Evolutionary conservation across 2,797 vertebrate genomes (phyloP).

Genomic region (Danio aesculapii): DNA sequence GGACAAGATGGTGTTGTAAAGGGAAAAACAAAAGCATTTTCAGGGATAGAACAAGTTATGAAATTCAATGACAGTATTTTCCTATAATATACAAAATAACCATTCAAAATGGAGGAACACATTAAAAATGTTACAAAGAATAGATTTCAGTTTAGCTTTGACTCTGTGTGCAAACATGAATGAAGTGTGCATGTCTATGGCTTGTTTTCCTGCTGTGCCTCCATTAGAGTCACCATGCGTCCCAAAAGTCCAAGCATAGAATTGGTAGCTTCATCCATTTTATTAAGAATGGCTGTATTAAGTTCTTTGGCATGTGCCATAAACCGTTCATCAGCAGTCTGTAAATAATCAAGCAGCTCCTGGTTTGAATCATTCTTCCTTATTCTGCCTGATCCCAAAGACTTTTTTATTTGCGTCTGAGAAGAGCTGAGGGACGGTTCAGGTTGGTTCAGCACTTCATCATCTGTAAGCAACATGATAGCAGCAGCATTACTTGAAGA

Average conservation of each 20-base stretch:
- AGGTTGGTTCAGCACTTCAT: conserved; percentile 9
- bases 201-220: conserved; percentile 23
- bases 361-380: conserved; percentile 16
- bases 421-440: neutral
- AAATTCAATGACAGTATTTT: neutral
- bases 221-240: conserved; percentile 20
- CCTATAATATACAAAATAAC: neutral
- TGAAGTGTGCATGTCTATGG: neutral
- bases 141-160: neutral
- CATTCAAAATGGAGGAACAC: neutral
- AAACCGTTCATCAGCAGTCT: conserved; percentile 26
- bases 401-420: neutral
- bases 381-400: neutral
- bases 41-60: neutral
- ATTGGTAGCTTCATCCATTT: conserved; percentile 35
- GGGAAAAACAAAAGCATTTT: neutral
- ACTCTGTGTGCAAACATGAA: neutral
- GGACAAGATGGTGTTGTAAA: neutral
- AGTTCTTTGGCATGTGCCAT: conserved; percentile 25
- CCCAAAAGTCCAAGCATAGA: conserved; percentile 36
- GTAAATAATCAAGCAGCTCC: conserved; percentile 30
- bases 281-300: conserved; percentile 33
- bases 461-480: neutral
- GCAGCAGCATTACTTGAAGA: neutral
- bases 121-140: neutral